Base-by-base conservation (phyloP, 2,888 invertebrate genomes). In the Drosophila hamatofila region DNA sequence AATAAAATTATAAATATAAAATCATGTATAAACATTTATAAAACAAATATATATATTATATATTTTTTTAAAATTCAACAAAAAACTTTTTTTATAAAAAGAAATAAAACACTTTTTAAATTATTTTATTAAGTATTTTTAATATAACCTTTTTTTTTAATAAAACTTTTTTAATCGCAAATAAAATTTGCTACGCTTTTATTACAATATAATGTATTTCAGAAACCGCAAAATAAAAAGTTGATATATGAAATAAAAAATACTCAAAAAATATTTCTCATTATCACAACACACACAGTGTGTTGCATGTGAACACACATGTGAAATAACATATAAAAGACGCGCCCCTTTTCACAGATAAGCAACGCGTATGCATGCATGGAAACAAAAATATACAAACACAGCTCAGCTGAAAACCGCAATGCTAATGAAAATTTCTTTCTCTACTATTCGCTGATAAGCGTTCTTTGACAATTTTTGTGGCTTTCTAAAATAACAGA, bases 311-410 rank as follows among this genome's bases (percentile, higher is more conserved):
- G 55, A 30, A 11, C n/a, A 11, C 54, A 57, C 61, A 73, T 60
- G 41, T 60, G 46, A 57, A 51, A 61, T n/a, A 27, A n/a, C 7
- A 3, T 12, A 52, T 48, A 49, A 35, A 11, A 63, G 21, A 8
- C 33, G 33, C 48, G 25, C 23, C 39, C n/a, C 35, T 25, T 48
- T 39, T n/a, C 8, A 16, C 25, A 27, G 67, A 67, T 67, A 67
- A 66, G 46, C 39, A 3, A n/a, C n/a, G 8, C 35, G 4, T 21
- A 23, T 18, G 12, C 8, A n/a, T 49, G 27, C 14, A 8, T 11
- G 16, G 25, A 3, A 14, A 62, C 4, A 12, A 1, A 21, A 8
- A 9, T 7, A 25, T 11, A 14, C 5, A 8, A 23, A 9, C 25
- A 18, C 9, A 27, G 25, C 2, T 30, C 46, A 21, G 12, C 1